A percentile compares a stretch with the other conserved stretches of the same genome.
These are phyloP conservation scores for Dryadula phaetusa DNA, from an alignment of 2,888 invertebrate species.

Conservation along the genomic window DNA sequence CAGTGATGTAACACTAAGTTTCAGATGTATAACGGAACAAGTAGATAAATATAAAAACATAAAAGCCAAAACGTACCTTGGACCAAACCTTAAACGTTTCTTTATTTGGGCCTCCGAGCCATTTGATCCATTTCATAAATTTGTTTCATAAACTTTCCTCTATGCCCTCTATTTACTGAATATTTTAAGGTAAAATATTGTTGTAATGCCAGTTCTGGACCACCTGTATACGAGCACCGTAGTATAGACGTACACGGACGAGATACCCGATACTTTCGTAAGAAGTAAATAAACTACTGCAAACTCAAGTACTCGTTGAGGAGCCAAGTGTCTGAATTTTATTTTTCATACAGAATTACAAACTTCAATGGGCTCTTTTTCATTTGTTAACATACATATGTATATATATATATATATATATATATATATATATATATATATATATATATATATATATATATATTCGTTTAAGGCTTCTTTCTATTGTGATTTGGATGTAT, in stretches of 20 bases:
- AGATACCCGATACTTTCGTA: not conserved
- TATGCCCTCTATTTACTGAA: conserved; percentile 57
- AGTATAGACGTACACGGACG: not conserved
- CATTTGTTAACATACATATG: not conserved
- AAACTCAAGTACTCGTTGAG: conserved; percentile 9
- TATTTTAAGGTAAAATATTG: conserved; percentile 58
- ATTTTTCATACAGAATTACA: conserved; percentile 8
- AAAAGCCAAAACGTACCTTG: too few species aligned
- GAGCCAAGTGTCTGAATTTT: conserved; percentile 4
- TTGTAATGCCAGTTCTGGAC: conserved; percentile 47
- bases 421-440: too few species aligned
- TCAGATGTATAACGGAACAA: too few species aligned
- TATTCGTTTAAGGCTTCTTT: not conserved
- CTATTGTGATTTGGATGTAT: not conserved
- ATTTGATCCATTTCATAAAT: conserved; percentile 75
- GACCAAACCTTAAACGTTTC: conserved; percentile 39
- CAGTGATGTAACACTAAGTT: too few species aligned
- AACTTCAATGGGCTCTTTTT: conserved; percentile 7
- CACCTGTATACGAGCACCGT: not conserved
- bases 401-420: too few species aligned
- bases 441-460: too few species aligned
- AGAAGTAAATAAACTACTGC: not conserved
- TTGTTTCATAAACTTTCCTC: conserved; percentile 65
- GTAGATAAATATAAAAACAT: too few species aligned
- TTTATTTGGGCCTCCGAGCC: conserved; percentile 54